Evolutionary conservation across 2,113 vertebrate genomes (phyloP).

Genomic region (Anolis sagrei): DNA sequence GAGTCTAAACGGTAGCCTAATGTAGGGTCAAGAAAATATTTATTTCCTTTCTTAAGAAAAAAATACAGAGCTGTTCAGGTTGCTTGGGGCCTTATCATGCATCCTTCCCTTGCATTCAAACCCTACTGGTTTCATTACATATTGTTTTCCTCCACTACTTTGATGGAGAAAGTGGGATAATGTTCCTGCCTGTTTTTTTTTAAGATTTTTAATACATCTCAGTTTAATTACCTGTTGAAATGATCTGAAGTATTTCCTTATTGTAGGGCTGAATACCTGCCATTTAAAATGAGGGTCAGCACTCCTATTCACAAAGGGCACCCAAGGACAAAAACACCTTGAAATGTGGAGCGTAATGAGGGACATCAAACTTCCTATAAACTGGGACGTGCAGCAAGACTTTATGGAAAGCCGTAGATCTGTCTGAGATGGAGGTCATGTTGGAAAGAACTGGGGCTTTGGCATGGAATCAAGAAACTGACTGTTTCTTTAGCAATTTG

Average conservation of each 20-base stretch:
- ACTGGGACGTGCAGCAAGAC: slow-evolving; percentile 10
- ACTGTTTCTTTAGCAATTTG: neutral
- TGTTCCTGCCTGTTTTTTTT: neutral
- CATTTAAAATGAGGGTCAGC: slow-evolving; percentile 10
- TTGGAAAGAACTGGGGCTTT: neutral
- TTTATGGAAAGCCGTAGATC: slow-evolving; percentile 1
- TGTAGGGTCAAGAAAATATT: neutral
- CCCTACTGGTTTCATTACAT: neutral
- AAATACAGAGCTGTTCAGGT: neutral
- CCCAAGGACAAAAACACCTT: slow-evolving; percentile 23
- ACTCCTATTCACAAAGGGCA: slow-evolving; percentile 11
- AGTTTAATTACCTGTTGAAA: slow-evolving; percentile 20
- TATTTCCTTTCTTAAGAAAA: neutral
- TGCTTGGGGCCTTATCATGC: neutral
- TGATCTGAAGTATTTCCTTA: slow-evolving; percentile 21
- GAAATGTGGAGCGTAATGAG: slow-evolving; percentile 20
- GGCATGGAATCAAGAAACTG: neutral
- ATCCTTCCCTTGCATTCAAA: neutral
- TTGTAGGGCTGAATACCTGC: neutral
- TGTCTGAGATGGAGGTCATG: neutral
- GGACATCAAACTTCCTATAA: slow-evolving; percentile 28
- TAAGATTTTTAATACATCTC: slow-evolving; percentile 6
- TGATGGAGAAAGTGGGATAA: neutral
- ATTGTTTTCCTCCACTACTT: neutral
- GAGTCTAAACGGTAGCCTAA: slow-evolving; percentile 4